Conservation (phyloP, 2,797 vertebrate species). For the Todus mexicanus region DNA sequence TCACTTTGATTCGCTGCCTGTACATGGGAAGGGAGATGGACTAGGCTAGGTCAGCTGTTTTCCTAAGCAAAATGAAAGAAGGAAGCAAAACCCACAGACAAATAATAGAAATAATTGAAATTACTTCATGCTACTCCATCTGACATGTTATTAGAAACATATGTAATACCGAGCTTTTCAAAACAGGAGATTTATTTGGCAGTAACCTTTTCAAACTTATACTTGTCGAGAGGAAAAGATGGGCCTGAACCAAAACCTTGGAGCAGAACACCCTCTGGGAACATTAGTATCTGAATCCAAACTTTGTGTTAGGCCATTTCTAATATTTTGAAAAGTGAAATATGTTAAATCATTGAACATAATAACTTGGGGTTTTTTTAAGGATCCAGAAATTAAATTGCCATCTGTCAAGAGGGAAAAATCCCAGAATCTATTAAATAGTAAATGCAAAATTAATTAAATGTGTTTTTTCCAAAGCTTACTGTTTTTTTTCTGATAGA, state of each 20-base stretch:
- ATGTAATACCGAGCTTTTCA: conserved; percentile 23
- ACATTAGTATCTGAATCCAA: neutral
- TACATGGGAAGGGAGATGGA: neutral
- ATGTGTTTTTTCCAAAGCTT: neutral
- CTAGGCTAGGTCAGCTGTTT: conserved; percentile 18
- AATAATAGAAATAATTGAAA: conserved; percentile 58
- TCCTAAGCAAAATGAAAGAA: conserved; percentile 40
- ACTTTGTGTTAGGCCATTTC: neutral
- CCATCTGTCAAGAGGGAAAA: conserved; percentile 28
- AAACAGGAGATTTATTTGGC: conserved; percentile 50
- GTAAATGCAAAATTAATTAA: conserved; percentile 23
- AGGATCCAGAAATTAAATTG: conserved; percentile 15
- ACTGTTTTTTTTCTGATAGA: neutral
- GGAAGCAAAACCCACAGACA: conserved; percentile 49
- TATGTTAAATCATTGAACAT: neutral
- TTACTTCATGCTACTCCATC: conserved; percentile 50
- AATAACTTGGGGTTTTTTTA: neutral
- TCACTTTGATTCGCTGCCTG: neutral
- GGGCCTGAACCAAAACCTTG: conserved; percentile 27
- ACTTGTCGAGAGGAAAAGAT: conserved; percentile 27
- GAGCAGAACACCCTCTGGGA: conserved; percentile 27
- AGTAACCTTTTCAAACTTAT: conserved; percentile 19
- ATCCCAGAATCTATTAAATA: neutral
- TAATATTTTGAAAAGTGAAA: neutral
- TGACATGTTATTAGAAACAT: conserved; percentile 55